Conservation (phyloP, 2,888 invertebrate genomes). For the Gymnoscelis rufifasciata region DNA sequence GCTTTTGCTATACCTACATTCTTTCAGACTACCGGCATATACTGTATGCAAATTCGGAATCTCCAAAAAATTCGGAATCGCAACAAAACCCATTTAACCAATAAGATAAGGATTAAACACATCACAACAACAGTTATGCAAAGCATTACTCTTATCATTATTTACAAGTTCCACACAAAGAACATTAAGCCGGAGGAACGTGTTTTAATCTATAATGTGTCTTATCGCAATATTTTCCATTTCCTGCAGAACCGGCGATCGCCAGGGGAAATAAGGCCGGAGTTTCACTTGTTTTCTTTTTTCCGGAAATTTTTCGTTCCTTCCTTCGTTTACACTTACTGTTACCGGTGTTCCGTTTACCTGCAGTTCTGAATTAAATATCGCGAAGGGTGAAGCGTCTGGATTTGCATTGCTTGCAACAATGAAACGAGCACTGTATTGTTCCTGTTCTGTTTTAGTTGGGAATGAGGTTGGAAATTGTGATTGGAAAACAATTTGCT, state of each 20-base stretch:
- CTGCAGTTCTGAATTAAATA: constrained; percentile 76
- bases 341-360: constrained; percentile 64
- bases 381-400: constrained; percentile 72
- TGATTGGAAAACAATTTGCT: constrained; percentile 9
- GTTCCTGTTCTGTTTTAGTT: constrained; percentile 49
- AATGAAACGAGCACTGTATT: constrained; percentile 48
- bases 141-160: constrained; percentile 43
- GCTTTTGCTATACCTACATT: too few species aligned
- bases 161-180: constrained; percentile 59
- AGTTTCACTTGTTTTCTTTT: constrained; percentile 70
- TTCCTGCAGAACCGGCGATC: constrained; percentile 66
- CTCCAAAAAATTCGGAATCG: not conserved
- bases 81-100: constrained; percentile 2
- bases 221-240: constrained; percentile 80
- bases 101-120: constrained; percentile 11
- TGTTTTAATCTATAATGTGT: constrained; percentile 77
- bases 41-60: too few species aligned
- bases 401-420: constrained; percentile 73
- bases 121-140: constrained; percentile 43
- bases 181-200: constrained; percentile 64
- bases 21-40: too few species aligned
- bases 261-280: constrained; percentile 78
- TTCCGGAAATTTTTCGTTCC: constrained; percentile 63
- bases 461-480: constrained; percentile 24
- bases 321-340: constrained; percentile 77